Evolutionary conservation across 1,140 invertebrate genomes (phyloP), one percentile per base, ranked within the genome.

Genomic region (Dinoponera quadriceps): DNA sequence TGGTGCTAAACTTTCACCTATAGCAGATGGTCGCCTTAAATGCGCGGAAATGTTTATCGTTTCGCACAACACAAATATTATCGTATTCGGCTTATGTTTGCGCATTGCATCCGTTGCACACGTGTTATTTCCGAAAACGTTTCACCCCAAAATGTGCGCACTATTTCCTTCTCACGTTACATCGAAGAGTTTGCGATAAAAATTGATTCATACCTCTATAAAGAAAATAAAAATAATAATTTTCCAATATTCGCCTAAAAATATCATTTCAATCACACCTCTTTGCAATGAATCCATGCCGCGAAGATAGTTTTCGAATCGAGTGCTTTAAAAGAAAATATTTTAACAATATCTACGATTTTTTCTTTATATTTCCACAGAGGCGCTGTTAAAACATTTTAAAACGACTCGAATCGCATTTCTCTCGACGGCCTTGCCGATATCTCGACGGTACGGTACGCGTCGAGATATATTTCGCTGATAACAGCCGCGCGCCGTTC

Each of bases 41-140:
- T 59, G 33, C 29, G 1, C 27, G 27, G 16, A 16, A 74, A 73
- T 87, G 49, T 78, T 78, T 78, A 85, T 88, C 82, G 82, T 20
- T 72, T 80, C 49, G 51, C 75, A 73, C 44, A 44, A 73, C 44
- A 44, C 68, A 80, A 88, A 88, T 88, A 88, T 88, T 88, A 85
- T 88, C 72, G 16, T 71, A 85, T 78, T 20, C n/a, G 25, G 38
- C 54, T 75, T 78, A 73, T 74, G 85, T 51, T 85, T 74, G 68
- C 74, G 11, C 29, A 65, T 27, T 27, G 71, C 69, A 88, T 88
- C 73, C 86, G 86, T 49, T 77, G 51, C 60, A 57, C 62, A 49
- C 62, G 77, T 78, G 75, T 75, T 88, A 85, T 88, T 85, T 82
- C 68, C 33, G 44, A 73, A 78, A 63, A 9, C 1, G 33, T 5